Base-by-base conservation (phyloP, 37 sponge, comb jelly and placozoan genomes). In the Oopsacas minuta region DNA sequence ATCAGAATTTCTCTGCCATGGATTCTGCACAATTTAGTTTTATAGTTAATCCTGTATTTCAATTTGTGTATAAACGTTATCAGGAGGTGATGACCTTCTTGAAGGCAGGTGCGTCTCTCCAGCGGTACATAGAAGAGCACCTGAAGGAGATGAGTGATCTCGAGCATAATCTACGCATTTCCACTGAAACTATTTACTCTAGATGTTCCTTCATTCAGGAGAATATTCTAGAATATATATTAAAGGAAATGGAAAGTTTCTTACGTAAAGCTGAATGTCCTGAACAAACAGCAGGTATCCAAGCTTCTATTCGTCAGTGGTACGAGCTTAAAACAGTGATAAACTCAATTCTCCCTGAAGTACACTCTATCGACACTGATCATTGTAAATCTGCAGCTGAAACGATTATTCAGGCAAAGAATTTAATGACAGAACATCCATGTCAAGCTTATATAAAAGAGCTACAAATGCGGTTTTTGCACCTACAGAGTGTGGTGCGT, bases 401-500 rank as follows among this genome's bases (percentile, higher is more conserved):
- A 12, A 12, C 22, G 32, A 61, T 61, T 12, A 61, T 3, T 61
- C 75, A 34, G 30, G 22, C 17, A 25, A 61, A 61, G 75, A n/a
- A 12, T 10, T 61, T 61, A 12, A 61, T 61, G 20, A 3, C 75
- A 34, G 1, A 61, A 34, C 75, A 61, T 34, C 75, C 75, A 25
- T 61, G 75, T 12, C 75, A 61, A n/a, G 75, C 32, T 25, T 61
- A 61, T 34, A 61, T 61, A 32, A 61, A 61, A 34, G 75, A 61
- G 75, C 75, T 61, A 3, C 75, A 61, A 61, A 61, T 61, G 75
- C 75, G 75, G 75, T 61, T 61, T 61, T 61, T 12, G 28, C 75
- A 61, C 75, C 75, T 61, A 32, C 75, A 61, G 30, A 61, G 75
- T 61, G 75, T 61, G 75, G 75, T 61, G 75, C 75, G 75, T 20